Evolutionary conservation across 2,113 vertebrate genomes (phyloP).

Genomic region (Parotia lawesii): DNA sequence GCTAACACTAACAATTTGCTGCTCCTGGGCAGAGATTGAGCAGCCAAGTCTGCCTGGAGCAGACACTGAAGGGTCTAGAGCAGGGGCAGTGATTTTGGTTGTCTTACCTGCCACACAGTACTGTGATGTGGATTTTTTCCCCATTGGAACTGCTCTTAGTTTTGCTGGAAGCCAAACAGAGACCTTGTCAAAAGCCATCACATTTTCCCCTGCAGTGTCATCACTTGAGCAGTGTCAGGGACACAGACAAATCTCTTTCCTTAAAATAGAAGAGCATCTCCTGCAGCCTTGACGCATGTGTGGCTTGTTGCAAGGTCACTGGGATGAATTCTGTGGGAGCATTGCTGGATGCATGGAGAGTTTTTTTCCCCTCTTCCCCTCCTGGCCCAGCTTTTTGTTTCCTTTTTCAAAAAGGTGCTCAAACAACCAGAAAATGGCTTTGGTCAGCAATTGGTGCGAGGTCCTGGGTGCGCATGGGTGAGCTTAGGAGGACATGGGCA

Average conservation of each 20-base stretch:
- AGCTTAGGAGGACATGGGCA: rapidly evolving
- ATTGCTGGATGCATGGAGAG: rapidly evolving
- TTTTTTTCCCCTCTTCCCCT: neutral
- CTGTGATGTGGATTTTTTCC: neutral
- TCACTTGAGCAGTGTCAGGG: neutral
- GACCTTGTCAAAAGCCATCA: neutral
- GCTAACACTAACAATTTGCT: neutral
- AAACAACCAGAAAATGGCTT: neutral
- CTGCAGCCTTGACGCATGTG: rapidly evolving
- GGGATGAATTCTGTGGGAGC: neutral
- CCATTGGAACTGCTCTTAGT: neutral
- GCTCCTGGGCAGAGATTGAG: neutral
- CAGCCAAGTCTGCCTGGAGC: neutral
- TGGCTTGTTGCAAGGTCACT: neutral
- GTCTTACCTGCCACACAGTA: neutral
- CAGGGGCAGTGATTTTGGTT: neutral
- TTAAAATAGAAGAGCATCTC: neutral
- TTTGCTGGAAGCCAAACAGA: neutral
- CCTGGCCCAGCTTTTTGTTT: neutral
- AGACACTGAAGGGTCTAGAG: neutral
- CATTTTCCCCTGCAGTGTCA: neutral
- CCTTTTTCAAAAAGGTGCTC: neutral
- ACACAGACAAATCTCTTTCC: neutral
- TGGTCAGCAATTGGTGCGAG: rapidly evolving
- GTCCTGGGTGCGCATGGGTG: neutral